Base-by-base conservation (phyloP, 2,797 vertebrate genomes). In the Micrastur ruficollis region DNA sequence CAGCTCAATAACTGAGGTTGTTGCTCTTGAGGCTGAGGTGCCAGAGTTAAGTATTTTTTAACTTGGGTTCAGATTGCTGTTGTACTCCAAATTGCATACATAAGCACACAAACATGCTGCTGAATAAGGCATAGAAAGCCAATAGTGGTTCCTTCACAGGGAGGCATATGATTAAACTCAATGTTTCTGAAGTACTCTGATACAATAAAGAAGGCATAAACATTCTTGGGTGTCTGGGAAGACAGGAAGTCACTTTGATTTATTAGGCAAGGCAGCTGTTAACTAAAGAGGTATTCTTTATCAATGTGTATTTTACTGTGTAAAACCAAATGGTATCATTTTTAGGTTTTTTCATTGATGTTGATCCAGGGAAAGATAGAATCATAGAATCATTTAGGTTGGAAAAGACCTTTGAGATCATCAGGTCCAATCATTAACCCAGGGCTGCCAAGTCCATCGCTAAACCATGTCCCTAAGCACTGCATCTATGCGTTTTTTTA, bases 21-120 rank as follows among this genome's bases (percentile, higher is more conserved):
- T 73, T 66, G 23, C 34, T 91, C 26, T 53, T 78, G 44, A 88
- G 40, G 22, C 21, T 93, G 65, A 78, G 25, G 12, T 65, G 18
- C 50, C 2, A 1, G 44, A 52, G 42, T 27, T 40, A 17, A 5
- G 3, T 85, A 4, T 31, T 56, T 83, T 78, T 74, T 5, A 55
- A 47, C 82, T 76, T 63, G 23, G 6, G 7, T 79, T 88, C 38
- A 53, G 21, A n/a, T 38, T 72, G 19, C 81, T 84, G 25, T 62
- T 72, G 14, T 81, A 22, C 7, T 74, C 46, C 34, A 65, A 7
- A 34, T 8, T 78, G 26, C 46, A 38, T 32, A 8, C 6, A 3
- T 32, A 34, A 0, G 2, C 27, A 10, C 13, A n/a, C 8, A 68
- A 20, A 38, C 22, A 14, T 4, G 2, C 26, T 79, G 36, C 36